Conservation (phyloP, 2,888 invertebrate species). For the Chrysopilus asiliformis region DNA sequence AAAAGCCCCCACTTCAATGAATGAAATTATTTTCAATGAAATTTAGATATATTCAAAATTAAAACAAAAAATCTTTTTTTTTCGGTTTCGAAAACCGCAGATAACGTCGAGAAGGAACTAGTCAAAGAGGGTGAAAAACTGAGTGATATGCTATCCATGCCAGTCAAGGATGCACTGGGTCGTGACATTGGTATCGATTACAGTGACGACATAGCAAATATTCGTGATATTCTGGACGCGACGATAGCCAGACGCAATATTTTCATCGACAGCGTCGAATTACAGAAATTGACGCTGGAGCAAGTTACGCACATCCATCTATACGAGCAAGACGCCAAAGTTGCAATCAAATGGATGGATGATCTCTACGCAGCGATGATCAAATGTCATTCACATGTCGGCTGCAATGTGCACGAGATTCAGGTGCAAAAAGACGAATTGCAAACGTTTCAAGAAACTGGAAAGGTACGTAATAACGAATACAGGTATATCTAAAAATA, state of each 20-base stretch:
- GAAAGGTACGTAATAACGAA: slow-evolving; percentile 52
- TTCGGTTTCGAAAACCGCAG: too few relatives aligned
- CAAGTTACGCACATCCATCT: slow-evolving; percentile 61
- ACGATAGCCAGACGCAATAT: slow-evolving; percentile 55
- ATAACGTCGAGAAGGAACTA: slow-evolving; percentile 50
- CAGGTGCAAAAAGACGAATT: slow-evolving; percentile 61
- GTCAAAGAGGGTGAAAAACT: slow-evolving; percentile 62
- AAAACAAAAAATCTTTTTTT: too few relatives aligned
- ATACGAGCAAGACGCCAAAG: slow-evolving; percentile 62
- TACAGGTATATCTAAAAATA: too few relatives aligned
- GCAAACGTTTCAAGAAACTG: slow-evolving; percentile 63
- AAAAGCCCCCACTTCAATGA: too few relatives aligned
- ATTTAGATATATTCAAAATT: too few relatives aligned
- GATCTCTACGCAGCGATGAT: slow-evolving; percentile 60
- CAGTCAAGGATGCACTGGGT: slow-evolving; percentile 63
- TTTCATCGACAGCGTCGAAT: slow-evolving; percentile 58
- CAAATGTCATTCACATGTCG: slow-evolving; percentile 54
- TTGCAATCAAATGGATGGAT: slow-evolving; percentile 63
- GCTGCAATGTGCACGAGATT: slow-evolving; percentile 58
- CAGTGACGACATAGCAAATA: slow-evolving; percentile 55
- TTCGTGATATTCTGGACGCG: slow-evolving; percentile 55
- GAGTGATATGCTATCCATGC: slow-evolving; percentile 62
- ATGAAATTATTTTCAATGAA: too few relatives aligned
- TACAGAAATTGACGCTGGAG: slow-evolving; percentile 62
- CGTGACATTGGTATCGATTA: slow-evolving; percentile 56